Evolutionary conservation across 1,140 invertebrate genomes (phyloP), one percentile per base, ranked within the genome.

Genomic region (Diorhabda elongata): DNA sequence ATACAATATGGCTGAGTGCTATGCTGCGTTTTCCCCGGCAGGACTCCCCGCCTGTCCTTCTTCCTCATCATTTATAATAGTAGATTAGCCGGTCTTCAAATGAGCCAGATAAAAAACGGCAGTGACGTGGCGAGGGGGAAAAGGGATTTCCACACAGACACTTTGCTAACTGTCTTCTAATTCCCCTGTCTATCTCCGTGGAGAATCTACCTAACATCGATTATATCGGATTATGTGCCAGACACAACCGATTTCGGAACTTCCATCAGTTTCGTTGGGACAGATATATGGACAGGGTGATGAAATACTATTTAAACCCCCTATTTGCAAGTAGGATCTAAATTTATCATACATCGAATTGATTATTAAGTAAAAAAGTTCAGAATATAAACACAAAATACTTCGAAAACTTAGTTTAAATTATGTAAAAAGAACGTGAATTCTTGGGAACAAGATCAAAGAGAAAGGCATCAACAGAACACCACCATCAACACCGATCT

Each of bases 161-260:
- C 72, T 75, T 73, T 59, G 74, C 73, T 73, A 75, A 75, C 74
- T 73, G 72, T 73, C 72, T 75, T 75, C 74, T 75, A 75, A 75
- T 75, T 73, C 74, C 73, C 68, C 71, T 75, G 74, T 75, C 74
- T 75, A 75, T 75, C 72, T 73, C 62, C 44, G 45, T 58, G 57
- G 69, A 72, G 71, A 73, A 75, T 75, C 74, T 75, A 75, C 74
- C 74, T 75, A 75, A 73, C 74, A 75, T 75, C 74, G 73, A 75
- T 75, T 75, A 75, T 73, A 67, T 71, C 61, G 74, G 74, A 69
- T 71, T 74, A 68, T 47, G 41, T 58, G 68, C 68, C 68, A 69
- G 71, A 72, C 66, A 67, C 68, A 69, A 69, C 69, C 59, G 68
- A 64, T 72, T 66, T 44, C 62, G 62, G 41, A 42, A 41, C n/a